These are phyloP conservation scores for Ernsta delagoae DNA, from an alignment of 2,888 invertebrate species.

Conservation along the genomic window DNA sequence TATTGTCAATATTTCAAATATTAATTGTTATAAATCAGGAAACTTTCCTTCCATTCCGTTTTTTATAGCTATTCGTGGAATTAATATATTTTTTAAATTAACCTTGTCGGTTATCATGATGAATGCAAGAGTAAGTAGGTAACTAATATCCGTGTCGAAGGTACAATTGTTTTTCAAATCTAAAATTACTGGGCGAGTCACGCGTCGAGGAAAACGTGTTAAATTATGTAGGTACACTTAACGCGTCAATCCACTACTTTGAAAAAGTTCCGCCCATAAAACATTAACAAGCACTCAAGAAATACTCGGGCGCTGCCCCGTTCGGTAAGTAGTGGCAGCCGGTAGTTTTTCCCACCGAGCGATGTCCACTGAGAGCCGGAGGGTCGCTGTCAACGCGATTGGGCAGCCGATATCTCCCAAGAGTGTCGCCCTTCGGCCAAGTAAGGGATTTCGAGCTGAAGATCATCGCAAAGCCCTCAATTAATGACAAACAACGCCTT, in stretches of 20 bases:
- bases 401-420: slow-evolving; percentile 79
- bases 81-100: slow-evolving; percentile 72
- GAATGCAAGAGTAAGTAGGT: slow-evolving; percentile 38
- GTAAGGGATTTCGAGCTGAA: slow-evolving; percentile 61
- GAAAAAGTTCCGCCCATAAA: slow-evolving; percentile 84
- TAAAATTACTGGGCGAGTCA: slow-evolving; percentile 55
- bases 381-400: slow-evolving; percentile 82
- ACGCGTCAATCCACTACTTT: slow-evolving; percentile 80
- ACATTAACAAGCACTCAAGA: slow-evolving; percentile 85
- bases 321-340: slow-evolving; percentile 83
- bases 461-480: slow-evolving; percentile 81
- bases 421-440: slow-evolving; percentile 71
- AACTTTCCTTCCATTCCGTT: slow-evolving; percentile 65
- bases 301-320: slow-evolving; percentile 77
- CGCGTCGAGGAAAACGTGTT: slow-evolving; percentile 73
- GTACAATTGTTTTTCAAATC: slow-evolving; percentile 46
- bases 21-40: slow-evolving; percentile 84
- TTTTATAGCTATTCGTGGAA: slow-evolving; percentile 69
- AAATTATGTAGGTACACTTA: slow-evolving; percentile 83
- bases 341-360: slow-evolving; percentile 83
- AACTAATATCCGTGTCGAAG: slow-evolving; percentile 40
- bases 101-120: slow-evolving; percentile 53
- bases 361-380: slow-evolving; percentile 67
- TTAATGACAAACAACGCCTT: slow-evolving; percentile 78
- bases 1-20: slow-evolving; percentile 85